A percentile compares a stretch with the other conserved stretches of the same genome.
phyloP scores from a whole-genome alignment of 2,113 vertebrate genomes.

The Bambusicola thoracicus region DNA sequence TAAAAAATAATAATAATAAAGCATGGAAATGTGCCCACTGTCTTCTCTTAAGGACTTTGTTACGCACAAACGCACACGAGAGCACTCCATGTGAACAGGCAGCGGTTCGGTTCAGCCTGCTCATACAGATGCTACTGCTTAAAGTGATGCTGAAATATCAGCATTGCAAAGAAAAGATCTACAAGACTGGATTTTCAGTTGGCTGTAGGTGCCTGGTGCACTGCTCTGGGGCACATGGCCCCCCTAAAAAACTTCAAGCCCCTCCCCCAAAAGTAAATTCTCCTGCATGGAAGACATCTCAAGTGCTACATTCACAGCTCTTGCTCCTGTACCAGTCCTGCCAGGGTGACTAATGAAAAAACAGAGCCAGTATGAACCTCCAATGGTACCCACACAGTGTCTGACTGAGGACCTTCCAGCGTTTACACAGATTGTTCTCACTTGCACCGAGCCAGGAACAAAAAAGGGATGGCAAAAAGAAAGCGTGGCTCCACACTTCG shows the following conservation, averaged over 20 bases:
- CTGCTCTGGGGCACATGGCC: background rate
- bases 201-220: background rate
- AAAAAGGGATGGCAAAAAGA: background rate
- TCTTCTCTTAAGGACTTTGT: slow-evolving; percentile 66
- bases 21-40: slow-evolving; percentile 66
- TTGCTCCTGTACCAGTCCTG: background rate
- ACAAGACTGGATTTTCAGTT: background rate
- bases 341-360: fast-evolving
- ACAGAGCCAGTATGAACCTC: background rate
- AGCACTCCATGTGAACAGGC: background rate
- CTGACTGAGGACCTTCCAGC: background rate
- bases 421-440: fast-evolving
- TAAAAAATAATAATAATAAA: slow-evolving; percentile 15
- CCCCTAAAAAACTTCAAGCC: background rate
- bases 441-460: background rate
- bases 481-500: fast-evolving
- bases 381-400: background rate
- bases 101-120: background rate
- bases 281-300: fast-evolving
- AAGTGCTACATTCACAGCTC: background rate
- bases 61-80: background rate
- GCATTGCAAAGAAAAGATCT: background rate
- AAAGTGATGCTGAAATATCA: background rate
- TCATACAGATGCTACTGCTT: background rate
- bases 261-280: background rate